phyloP scores from a whole-genome alignment of 2,888 invertebrate species.

The Eupelmus urozonus region DNA sequence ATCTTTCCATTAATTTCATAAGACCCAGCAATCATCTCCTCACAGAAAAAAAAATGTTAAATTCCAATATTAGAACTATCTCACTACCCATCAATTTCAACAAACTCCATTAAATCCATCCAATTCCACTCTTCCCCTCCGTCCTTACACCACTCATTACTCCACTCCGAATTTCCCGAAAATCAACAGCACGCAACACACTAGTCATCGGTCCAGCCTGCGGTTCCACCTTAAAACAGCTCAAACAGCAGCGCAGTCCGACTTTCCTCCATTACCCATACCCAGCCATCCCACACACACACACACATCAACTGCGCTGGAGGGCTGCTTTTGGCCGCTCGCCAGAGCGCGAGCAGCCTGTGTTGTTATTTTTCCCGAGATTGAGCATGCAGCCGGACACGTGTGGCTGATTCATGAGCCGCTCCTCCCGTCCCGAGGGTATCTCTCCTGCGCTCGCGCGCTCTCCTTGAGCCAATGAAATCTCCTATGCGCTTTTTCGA shows the following conservation, averaged over 20 bases:
- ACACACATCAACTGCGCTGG: no score
- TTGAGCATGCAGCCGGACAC: slow-evolving; percentile 34
- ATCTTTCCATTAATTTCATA: no score
- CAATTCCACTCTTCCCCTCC: no score
- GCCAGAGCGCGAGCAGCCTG: neutral
- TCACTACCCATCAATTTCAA: no score
- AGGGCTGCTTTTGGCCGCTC: neutral
- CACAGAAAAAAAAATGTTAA: no score
- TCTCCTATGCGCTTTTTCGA: neutral
- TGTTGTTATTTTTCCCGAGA: slow-evolving; percentile 36
- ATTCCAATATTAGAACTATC: no score
- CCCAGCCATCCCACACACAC: no score
- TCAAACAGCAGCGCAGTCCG: neutral
- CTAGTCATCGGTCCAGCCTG: neutral
- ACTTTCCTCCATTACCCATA: neutral
- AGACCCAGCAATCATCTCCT: no score
- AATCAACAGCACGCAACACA: neutral
- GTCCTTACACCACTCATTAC: no score
- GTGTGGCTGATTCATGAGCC: slow-evolving; percentile 39
- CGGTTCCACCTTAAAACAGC: no score
- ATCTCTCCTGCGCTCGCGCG: neutral
- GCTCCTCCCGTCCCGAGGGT: neutral
- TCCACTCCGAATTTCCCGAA: no score
- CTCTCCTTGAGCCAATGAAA: neutral
- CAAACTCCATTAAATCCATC: no score